Percentiles rank a stretch among this genome's conserved stretches.
Evolutionary conservation across 1,140 invertebrate species (phyloP).

Genomic region (Pissodes strobi): DNA sequence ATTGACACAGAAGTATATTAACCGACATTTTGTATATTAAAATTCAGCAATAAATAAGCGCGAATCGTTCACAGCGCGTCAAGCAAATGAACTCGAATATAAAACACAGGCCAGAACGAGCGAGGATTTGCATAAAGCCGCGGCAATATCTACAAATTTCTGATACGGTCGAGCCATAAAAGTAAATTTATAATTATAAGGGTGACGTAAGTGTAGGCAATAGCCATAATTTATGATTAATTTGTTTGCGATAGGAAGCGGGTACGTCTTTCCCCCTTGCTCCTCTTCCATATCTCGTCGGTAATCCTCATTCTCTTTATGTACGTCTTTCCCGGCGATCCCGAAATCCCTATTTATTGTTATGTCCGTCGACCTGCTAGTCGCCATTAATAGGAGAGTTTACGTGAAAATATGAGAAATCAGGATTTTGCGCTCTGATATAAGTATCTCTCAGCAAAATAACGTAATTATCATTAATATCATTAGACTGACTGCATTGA

Average conservation of each 20-base stretch:
- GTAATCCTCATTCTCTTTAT: slow-evolving; percentile 32
- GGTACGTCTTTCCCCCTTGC: slow-evolving; percentile 12
- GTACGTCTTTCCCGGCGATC: slow-evolving; percentile 28
- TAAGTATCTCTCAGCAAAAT: too few species aligned
- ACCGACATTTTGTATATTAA: slow-evolving; percentile 33
- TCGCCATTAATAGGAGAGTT: slow-evolving; percentile 22
- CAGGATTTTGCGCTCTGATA: background rate
- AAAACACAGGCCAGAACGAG: slow-evolving; percentile 38
- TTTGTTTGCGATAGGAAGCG: slow-evolving; percentile 43
- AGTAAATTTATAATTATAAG: slow-evolving; percentile 49
- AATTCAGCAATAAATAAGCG: slow-evolving; percentile 32
- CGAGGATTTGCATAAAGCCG: slow-evolving; percentile 41
- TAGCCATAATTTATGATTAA: slow-evolving; percentile 47
- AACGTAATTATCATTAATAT: too few species aligned
- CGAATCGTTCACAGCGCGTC: slow-evolving; percentile 34
- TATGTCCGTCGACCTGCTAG: slow-evolving; percentile 22
- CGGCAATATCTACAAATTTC: slow-evolving; percentile 45
- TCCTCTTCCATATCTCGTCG: slow-evolving; percentile 18
- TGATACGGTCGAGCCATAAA: slow-evolving; percentile 46
- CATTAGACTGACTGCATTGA: too few species aligned
- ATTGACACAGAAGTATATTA: slow-evolving; percentile 26
- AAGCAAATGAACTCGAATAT: slow-evolving; percentile 39
- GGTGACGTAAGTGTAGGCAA: slow-evolving; percentile 49
- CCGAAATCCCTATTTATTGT: slow-evolving; percentile 32
- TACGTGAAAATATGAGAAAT: slow-evolving; percentile 22